phyloP scores from a whole-genome alignment of 2,113 vertebrate genomes.

The Beaufortia kweichowensis region DNA sequence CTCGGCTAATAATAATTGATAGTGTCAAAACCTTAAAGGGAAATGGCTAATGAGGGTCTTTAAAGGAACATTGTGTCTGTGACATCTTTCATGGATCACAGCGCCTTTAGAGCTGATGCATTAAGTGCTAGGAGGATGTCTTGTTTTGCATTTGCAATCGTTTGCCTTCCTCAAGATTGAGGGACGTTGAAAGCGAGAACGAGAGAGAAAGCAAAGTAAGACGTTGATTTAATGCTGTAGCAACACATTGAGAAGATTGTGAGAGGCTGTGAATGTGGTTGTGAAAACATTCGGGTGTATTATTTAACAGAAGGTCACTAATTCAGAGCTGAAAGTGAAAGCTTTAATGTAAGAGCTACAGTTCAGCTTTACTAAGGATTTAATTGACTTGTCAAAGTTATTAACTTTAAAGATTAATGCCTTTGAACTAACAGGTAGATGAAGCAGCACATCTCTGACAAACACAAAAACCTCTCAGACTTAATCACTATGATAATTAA shows the following conservation, averaged over 20 bases:
- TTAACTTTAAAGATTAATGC: constrained; percentile 18
- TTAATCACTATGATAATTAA: constrained; percentile 6
- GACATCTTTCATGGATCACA: constrained; percentile 60
- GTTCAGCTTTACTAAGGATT: constrained; percentile 25
- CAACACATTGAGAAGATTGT: background rate
- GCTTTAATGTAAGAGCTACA: constrained; percentile 5
- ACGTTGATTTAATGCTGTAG: background rate
- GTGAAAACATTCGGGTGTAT: constrained; percentile 1
- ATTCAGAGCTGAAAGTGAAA: constrained; percentile 15
- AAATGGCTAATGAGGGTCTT: constrained; percentile 57
- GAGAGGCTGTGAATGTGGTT: background rate
- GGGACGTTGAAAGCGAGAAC: background rate
- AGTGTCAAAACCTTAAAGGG: constrained; percentile 51
- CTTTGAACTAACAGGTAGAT: constrained; percentile 11
- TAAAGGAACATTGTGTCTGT: constrained; percentile 44
- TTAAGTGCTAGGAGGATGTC: constrained; percentile 58
- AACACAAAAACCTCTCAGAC: constrained; percentile 23
- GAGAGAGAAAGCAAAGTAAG: background rate
- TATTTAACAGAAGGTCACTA: constrained; percentile 3
- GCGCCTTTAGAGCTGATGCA: constrained; percentile 54
- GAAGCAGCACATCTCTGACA: background rate
- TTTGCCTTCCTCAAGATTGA: constrained; percentile 51
- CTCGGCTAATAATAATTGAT: constrained; percentile 61
- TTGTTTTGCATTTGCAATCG: constrained; percentile 63
- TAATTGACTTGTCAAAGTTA: constrained; percentile 29